Conservation (phyloP, 23 tunicate genomes). For the Styela clava region DNA sequence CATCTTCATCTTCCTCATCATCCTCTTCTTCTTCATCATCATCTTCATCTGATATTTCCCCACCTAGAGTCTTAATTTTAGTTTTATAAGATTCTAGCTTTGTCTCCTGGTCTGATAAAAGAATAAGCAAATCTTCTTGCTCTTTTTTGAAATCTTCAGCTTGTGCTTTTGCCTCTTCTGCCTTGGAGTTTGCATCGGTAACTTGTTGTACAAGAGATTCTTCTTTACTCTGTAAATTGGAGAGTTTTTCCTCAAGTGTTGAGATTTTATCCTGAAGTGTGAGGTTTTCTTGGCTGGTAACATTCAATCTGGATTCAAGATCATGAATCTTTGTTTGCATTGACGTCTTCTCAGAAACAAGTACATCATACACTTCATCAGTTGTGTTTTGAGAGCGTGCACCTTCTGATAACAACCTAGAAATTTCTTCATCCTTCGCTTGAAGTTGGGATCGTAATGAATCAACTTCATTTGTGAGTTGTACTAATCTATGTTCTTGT, state of each 20-base stretch:
- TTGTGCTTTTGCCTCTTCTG: neutral
- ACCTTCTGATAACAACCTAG: neutral
- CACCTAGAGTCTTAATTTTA: constrained; percentile 39
- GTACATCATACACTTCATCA: constrained; percentile 34
- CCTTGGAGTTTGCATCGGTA: neutral
- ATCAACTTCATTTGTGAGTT: constrained; percentile 12
- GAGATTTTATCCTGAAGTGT: neutral
- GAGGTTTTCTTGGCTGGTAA: neutral
- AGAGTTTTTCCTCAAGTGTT: constrained; percentile 4
- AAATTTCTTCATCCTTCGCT: constrained; percentile 8
- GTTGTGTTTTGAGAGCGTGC: neutral
- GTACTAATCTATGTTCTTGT: constrained; percentile 16
- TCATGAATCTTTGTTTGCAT: constrained; percentile 46
- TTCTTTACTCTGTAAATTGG: neutral
- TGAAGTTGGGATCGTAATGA: constrained; percentile 1
- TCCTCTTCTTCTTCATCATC: constrained; percentile 20
- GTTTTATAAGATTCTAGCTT: constrained; percentile 50
- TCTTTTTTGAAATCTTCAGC: constrained; percentile 46
- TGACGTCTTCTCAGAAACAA: constrained; percentile 61
- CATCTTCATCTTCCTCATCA: constrained; percentile 13
- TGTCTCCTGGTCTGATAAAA: constrained; percentile 79
- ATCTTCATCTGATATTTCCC: constrained; percentile 41
- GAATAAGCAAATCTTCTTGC: constrained; percentile 81
- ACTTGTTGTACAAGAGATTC: neutral
- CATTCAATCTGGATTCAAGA: constrained; percentile 15